These are phyloP conservation scores for Lipotes vexillifer DNA, from an alignment of 2,113 vertebrate genomes.

Conservation along the genomic window DNA sequence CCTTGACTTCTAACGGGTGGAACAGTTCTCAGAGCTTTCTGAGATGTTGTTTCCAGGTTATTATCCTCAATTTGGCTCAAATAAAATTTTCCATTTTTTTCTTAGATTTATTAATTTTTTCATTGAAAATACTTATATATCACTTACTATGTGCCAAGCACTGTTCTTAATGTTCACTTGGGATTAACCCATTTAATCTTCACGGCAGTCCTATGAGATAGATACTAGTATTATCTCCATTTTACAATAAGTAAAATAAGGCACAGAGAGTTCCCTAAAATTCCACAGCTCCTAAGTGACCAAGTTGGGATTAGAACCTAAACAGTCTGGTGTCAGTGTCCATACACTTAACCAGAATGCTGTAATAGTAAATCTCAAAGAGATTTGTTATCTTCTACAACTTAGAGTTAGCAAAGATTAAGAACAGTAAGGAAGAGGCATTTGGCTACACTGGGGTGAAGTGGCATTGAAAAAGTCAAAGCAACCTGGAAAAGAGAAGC, in stretches of 20 bases:
- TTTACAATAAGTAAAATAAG: background rate
- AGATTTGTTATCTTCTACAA: background rate
- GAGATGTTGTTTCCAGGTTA: background rate
- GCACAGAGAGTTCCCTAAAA: background rate
- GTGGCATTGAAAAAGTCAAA: background rate
- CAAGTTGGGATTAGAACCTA: background rate
- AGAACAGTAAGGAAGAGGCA: background rate
- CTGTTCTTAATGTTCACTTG: background rate
- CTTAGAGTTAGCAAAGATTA: background rate
- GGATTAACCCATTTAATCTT: no score
- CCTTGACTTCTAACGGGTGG: background rate
- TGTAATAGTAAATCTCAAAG: background rate
- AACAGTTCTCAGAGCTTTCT: background rate
- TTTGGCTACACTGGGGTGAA: background rate
- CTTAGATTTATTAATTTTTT: background rate
- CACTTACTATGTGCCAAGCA: background rate
- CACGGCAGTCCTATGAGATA: background rate
- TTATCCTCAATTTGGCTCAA: background rate
- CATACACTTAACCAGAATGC: background rate
- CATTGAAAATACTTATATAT: background rate
- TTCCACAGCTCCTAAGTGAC: background rate
- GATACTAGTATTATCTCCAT: background rate
- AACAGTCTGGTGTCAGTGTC: background rate
- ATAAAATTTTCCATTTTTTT: background rate
- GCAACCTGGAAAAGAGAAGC: background rate